Conservation (phyloP, 2,888 invertebrate genomes). For the Synanthedon vespiformis region DNA sequence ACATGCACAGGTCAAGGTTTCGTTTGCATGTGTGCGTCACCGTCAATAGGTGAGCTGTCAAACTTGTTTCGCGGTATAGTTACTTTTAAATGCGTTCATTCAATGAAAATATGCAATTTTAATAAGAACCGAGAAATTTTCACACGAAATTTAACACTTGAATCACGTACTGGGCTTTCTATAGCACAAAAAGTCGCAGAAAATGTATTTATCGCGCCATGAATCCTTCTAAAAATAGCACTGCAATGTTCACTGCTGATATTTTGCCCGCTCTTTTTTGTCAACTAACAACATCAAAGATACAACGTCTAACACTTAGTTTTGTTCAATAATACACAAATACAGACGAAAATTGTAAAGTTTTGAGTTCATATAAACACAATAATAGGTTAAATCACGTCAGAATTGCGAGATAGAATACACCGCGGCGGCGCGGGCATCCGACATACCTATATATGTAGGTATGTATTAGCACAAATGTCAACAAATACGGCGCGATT, state of each 20-base stretch:
- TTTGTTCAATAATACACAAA: no score
- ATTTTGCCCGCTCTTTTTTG: conserved; percentile 54
- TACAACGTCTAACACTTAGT: no score
- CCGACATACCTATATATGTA: conserved; percentile 49
- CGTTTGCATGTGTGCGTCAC: conserved; percentile 21
- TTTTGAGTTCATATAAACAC: not conserved
- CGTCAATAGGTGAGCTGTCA: conserved; percentile 52
- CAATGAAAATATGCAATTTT: conserved; percentile 18
- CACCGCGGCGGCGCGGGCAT: conserved; percentile 43
- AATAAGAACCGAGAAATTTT: conserved; percentile 13
- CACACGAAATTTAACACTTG: conserved; percentile 13
- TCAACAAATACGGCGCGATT: conserved; percentile 39
- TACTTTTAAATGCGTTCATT: conserved; percentile 12
- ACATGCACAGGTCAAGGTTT: conserved; percentile 33
- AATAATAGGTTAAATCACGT: conserved; percentile 24
- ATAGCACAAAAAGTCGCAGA: conserved; percentile 18
- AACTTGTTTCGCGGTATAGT: conserved; percentile 55
- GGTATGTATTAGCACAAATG: conserved; percentile 23
- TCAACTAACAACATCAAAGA: conserved; percentile 18
- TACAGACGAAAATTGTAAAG: not conserved
- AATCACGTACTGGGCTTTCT: conserved; percentile 17
- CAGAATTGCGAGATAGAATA: conserved; percentile 29
- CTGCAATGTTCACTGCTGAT: conserved; percentile 48
- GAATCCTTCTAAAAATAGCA: conserved; percentile 58
- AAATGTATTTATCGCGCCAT: conserved; percentile 38